Evolutionary conservation across 2,113 vertebrate genomes (phyloP).

Genomic region (Limanda limanda): DNA sequence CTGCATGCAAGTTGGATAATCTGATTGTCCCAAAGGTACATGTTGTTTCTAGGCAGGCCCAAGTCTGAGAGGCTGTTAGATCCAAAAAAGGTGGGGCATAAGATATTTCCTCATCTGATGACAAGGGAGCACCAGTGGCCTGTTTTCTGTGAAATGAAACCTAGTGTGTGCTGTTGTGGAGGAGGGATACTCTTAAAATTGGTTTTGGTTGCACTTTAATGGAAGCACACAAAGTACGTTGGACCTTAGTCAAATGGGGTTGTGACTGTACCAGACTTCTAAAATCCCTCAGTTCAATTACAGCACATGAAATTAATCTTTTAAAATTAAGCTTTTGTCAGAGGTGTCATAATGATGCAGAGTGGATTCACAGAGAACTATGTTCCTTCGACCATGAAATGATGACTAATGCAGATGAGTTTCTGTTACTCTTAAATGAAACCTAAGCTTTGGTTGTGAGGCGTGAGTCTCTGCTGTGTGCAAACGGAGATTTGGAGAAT

Average conservation of each 20-base stretch:
- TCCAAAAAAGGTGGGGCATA: slow-evolving; percentile 39
- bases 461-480: slow-evolving; percentile 5
- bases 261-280: neutral
- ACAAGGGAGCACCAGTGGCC: slow-evolving; percentile 18
- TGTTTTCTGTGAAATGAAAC: slow-evolving; percentile 73
- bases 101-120: slow-evolving; percentile 35
- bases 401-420: slow-evolving; percentile 31
- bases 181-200: neutral
- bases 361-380: neutral
- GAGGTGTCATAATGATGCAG: too few relatives aligned
- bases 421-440: slow-evolving; percentile 63
- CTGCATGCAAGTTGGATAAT: slow-evolving; percentile 53
- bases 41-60: slow-evolving; percentile 38
- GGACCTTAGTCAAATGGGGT: neutral
- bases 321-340: too few relatives aligned
- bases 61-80: slow-evolving; percentile 57
- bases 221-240: too few relatives aligned
- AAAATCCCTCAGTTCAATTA: neutral
- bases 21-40: slow-evolving; percentile 47
- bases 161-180: slow-evolving; percentile 20
- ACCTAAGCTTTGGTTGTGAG: slow-evolving; percentile 24
- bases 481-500: neutral
- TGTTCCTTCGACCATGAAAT: slow-evolving; percentile 12
- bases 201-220: neutral
- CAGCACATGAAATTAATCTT: neutral